Evolutionary conservation across 2,113 vertebrate genomes (phyloP).

Genomic region (Miniopterus natalensis): DNA sequence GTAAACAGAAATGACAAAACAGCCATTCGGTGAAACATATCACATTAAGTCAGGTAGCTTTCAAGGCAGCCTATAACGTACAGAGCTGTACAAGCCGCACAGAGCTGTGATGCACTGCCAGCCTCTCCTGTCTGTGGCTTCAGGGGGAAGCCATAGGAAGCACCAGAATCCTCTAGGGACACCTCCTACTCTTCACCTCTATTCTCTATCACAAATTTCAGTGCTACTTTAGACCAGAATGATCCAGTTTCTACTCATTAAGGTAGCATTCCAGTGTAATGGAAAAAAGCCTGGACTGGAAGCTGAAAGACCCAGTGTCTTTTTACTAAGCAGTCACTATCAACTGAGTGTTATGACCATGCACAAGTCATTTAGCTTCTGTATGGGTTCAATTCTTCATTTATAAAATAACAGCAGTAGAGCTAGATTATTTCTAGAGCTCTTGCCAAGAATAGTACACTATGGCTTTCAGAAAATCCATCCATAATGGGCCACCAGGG

Average conservation of each 20-base stretch:
- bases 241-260: background rate
- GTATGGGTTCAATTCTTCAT: background rate
- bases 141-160: background rate
- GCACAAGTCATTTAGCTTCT: background rate
- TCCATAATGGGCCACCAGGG: background rate
- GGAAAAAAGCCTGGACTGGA: background rate
- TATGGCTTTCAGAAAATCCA: constrained; percentile 18
- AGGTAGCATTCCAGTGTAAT: background rate
- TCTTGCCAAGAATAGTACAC: background rate
- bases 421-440: background rate
- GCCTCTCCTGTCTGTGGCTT: background rate
- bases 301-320: background rate
- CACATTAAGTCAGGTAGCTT: background rate
- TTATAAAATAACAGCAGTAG: background rate
- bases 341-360: background rate
- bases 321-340: background rate
- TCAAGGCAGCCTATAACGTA: background rate
- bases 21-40: background rate
- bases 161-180: background rate
- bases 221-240: background rate
- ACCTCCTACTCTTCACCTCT: background rate
- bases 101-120: rapidly evolving
- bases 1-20: background rate
- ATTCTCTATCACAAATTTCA: background rate
- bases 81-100: background rate